These are phyloP conservation scores for Gadus chalcogrammus DNA, from an alignment of 2,113 vertebrate species.

Conservation along the genomic window DNA sequence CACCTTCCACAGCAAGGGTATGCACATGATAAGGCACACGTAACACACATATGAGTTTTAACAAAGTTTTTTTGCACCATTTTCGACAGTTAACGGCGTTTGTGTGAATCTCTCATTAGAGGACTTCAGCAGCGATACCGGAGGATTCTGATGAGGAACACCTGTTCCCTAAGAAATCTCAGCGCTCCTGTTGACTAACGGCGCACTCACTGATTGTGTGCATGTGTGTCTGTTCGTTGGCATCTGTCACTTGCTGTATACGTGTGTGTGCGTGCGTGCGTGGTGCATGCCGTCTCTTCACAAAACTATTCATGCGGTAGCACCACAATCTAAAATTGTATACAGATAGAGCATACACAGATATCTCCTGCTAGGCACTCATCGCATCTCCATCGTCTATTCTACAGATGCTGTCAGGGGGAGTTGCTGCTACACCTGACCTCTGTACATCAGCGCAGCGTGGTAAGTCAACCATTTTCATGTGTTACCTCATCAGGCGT, in stretches of 20 bases:
- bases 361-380: too few relatives aligned
- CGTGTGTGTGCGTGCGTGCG: neutral
- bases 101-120: constrained; percentile 13
- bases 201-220: neutral
- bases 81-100: too few relatives aligned
- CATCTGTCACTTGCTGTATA: neutral
- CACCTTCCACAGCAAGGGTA: too few relatives aligned
- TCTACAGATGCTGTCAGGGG: too few relatives aligned
- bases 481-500: constrained; percentile 49
- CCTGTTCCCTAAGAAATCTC: neutral
- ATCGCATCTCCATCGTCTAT: too few relatives aligned
- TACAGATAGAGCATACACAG: too few relatives aligned
- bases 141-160: neutral
- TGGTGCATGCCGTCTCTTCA: too few relatives aligned
- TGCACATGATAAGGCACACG: too few relatives aligned
- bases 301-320: too few relatives aligned
- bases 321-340: too few relatives aligned
- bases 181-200: neutral
- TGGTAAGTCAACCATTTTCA: constrained; percentile 28
- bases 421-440: neutral
- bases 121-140: constrained; percentile 16
- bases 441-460: neutral
- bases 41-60: too few relatives aligned
- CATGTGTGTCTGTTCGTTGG: neutral
- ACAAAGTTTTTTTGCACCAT: too few relatives aligned